Evolutionary conservation across 2,888 invertebrate genomes (phyloP), one percentile per base, ranked within the genome.

Genomic region (Plutella xylostella): DNA sequence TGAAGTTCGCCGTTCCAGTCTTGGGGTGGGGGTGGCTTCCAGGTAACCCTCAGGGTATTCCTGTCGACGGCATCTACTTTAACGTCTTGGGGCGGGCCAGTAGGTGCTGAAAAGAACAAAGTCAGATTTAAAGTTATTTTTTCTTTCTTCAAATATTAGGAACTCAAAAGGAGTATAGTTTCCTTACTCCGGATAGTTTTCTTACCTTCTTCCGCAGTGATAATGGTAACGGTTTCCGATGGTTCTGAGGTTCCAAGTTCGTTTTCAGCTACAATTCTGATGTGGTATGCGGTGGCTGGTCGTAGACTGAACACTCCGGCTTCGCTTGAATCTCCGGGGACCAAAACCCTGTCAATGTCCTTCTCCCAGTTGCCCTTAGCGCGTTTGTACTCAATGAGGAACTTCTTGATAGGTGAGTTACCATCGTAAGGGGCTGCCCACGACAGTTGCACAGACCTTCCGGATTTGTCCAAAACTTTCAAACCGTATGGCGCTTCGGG

Each of bases 371-470:
- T 80, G 54, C 80, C 80, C 55, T 92, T 91, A 58, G 92, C 92
- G 54, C 93, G 91, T 76, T 96, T 96, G 77, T 94, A 95, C 72
- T 96, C 95, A 65, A 96, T 94, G 49, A 93, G 89, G 77, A 94
- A 96, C 72, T 92, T 90, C 63, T 90, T 94, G 58, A 96, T 92
- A 1, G 92, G 93, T 4, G 95, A 94, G 72, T 96, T 95, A 58
- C 96, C 96, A 62, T 94, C 93, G 69, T 95, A 96, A 40, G 96
- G 95, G 51, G 94, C 92, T 15, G 93, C 93, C 96, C 96, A 96
- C 14, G 94, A 94, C 19, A 96, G 76, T 68, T 96, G 95, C 43
- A 96, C 95, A 1, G 93, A 92, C 54, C 94, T 88, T 52, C 96
- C 95, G 43, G 94, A 94, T 80, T 95, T 96, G 73, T 96, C 95